phyloP scores from a whole-genome alignment of 2,113 vertebrate species.

The Tachysurus vachellii region DNA sequence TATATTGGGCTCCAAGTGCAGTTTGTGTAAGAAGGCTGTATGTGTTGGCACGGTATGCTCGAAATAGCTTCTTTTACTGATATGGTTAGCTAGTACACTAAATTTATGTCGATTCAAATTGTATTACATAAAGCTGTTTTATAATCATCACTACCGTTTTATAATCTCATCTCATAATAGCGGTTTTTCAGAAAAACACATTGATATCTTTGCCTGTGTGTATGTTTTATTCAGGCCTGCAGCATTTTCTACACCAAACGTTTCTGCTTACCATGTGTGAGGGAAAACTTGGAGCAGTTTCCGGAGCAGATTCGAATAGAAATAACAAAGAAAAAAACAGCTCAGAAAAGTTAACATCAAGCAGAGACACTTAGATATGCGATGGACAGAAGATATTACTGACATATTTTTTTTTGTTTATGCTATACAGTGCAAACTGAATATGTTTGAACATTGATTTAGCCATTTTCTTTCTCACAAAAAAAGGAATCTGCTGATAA shows the following conservation, averaged over 20 bases:
- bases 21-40: slow-evolving; percentile 74
- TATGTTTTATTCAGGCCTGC: slow-evolving; percentile 76
- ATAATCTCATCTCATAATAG: no score
- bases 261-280: slow-evolving; percentile 84
- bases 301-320: slow-evolving; percentile 81
- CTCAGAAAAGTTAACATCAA: slow-evolving; percentile 28
- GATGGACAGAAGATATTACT: not conserved
- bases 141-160: not conserved
- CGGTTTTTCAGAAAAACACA: not conserved
- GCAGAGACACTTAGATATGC: slow-evolving; percentile 32
- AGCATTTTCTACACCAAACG: slow-evolving; percentile 87
- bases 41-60: slow-evolving; percentile 79
- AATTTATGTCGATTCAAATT: not conserved
- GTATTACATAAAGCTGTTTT: not conserved
- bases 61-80: not conserved
- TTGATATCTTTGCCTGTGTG: slow-evolving; percentile 9
- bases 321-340: slow-evolving; percentile 74
- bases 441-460: not conserved
- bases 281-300: slow-evolving; percentile 79
- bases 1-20: slow-evolving; percentile 79
- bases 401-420: not conserved
- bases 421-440: not conserved
- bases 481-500: not conserved
- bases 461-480: not conserved
- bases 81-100: not conserved